Base-by-base conservation (phyloP, 2,113 vertebrate genomes). In the Porphyrio hochstetteri region DNA sequence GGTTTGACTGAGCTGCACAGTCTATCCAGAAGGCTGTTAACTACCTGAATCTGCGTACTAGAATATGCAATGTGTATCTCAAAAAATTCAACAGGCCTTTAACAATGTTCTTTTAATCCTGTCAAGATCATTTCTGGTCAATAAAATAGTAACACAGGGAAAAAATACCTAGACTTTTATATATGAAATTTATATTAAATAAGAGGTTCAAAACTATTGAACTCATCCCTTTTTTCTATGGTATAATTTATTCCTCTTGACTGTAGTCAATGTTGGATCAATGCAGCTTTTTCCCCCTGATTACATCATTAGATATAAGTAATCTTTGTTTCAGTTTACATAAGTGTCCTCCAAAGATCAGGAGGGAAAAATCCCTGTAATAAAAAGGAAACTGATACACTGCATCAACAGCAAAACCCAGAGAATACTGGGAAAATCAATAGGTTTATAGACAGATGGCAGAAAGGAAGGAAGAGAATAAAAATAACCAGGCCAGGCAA, bases 401-500 rank as follows among this genome's bases (percentile, higher is more conserved):
- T 89, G 42, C 38, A 64, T 77, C 56, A 71, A 69, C 90, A 78
- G 72, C 57, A 90, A 92, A 90, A 46, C 21, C 0, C 55, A 89
- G 29, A 92, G 60, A 93, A 89, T 28, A 35, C 23, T 40, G 11
- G 16, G 85, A 56, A 92, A 95, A 90, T 96, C 70, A 84, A 89
- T 96, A 81, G 50, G 20, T 63, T 69, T 89, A 86, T 67, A 70
- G 91, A 46, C 84, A 80, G 85, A 79, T 90, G 44, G 88, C 38
- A 84, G 31, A 94, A 65, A 79, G 61, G 88, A 85, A 97, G 71
- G 44, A 90, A 92, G 59, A 36, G 55, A 76, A 90, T 52, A 95
- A 92, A 97, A 96, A 96, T 92, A 96, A 93, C 88, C 14, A 61
- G 2, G 4, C 10, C 28, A 93, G 86, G 64, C 67, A 92, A 95